Percentiles rank a stretch among this genome's conserved stretches.
Evolutionary conservation across 2,797 vertebrate species (phyloP).

Genomic region (Clarias platycephalus): DNA sequence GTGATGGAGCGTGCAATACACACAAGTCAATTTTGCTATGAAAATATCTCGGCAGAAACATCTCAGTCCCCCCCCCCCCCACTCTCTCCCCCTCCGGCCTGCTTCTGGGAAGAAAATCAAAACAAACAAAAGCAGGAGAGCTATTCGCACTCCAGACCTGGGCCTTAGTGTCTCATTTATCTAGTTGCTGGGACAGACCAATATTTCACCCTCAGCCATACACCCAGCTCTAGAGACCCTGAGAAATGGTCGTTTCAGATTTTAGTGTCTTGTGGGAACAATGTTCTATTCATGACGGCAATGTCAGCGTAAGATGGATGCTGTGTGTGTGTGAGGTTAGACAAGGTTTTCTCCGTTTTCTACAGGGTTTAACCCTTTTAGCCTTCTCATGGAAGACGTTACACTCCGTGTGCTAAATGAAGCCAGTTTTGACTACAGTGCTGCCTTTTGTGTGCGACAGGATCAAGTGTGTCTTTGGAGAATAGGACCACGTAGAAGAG

Average conservation of each 20-base stretch:
- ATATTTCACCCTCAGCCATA: conserved; percentile 40
- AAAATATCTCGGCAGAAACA: conserved; percentile 46
- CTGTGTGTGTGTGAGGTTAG: conserved; percentile 51
- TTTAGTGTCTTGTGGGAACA: conserved; percentile 68
- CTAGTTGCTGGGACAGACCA: conserved; percentile 68
- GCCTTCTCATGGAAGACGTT: conserved; percentile 42
- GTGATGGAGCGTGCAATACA: conserved; percentile 5
- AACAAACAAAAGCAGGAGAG: conserved; percentile 66
- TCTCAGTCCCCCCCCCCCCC: conserved; percentile 3
- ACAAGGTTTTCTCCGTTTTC: conserved; percentile 28
- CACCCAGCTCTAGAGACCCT: conserved; percentile 53
- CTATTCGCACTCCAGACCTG: conserved; percentile 63
- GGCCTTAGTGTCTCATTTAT: conserved; percentile 75
- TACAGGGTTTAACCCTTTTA: conserved; percentile 50
- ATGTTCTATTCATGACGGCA: conserved; percentile 74
- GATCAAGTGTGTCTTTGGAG: background rate
- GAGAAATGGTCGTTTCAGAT: conserved; percentile 57
- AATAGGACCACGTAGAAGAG: background rate
- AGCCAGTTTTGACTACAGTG: conserved; percentile 63
- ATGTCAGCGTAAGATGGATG: conserved; percentile 57
- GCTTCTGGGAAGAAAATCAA: conserved; percentile 76
- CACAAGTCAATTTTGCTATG: conserved; percentile 18
- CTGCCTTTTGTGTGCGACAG: conserved; percentile 21
- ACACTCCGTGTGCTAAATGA: conserved; percentile 53
- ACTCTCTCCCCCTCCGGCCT: conserved; percentile 38